A percentile compares a stretch with the other conserved stretches of the same genome.
Evolutionary conservation across 2,888 invertebrate species (phyloP).

Genomic region (Neocrepidodera transversa): DNA sequence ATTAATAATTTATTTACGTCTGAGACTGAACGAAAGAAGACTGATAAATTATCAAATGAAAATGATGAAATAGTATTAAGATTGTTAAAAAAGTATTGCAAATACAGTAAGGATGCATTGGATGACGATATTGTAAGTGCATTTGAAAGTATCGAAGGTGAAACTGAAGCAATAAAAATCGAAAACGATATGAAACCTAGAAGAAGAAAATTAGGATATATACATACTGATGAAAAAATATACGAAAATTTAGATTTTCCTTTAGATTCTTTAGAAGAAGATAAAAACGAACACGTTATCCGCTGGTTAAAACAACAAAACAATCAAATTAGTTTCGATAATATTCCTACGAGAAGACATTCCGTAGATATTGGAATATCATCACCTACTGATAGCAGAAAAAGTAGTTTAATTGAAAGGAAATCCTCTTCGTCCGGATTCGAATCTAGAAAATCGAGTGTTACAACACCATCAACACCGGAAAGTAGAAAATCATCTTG

Average conservation of each 20-base stretch:
- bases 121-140: constrained; percentile 58
- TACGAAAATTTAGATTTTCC: constrained; percentile 56
- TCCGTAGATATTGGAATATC: constrained; percentile 48
- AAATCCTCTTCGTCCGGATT: constrained; percentile 53
- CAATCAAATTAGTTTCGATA: constrained; percentile 43
- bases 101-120: constrained; percentile 57
- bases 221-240: constrained; percentile 56
- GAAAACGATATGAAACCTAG: constrained; percentile 38
- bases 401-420: constrained; percentile 50
- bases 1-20: constrained; percentile 59
- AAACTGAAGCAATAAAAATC: constrained; percentile 27
- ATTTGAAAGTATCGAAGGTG: constrained; percentile 51
- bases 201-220: constrained; percentile 53
- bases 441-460: constrained; percentile 55
- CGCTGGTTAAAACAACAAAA: constrained; percentile 60
- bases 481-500: constrained; percentile 53
- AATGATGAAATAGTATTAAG: constrained; percentile 59
- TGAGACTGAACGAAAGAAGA: constrained; percentile 51
- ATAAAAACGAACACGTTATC: constrained; percentile 58
- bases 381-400: constrained; percentile 54
- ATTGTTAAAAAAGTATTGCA: constrained; percentile 59
- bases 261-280: constrained; percentile 54
- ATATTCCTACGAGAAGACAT: constrained; percentile 43
- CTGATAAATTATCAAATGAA: constrained; percentile 53
- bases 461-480: constrained; percentile 53